Evolutionary conservation across 2,888 invertebrate genomes (phyloP).

Genomic region (Dolomedes plantarius): DNA sequence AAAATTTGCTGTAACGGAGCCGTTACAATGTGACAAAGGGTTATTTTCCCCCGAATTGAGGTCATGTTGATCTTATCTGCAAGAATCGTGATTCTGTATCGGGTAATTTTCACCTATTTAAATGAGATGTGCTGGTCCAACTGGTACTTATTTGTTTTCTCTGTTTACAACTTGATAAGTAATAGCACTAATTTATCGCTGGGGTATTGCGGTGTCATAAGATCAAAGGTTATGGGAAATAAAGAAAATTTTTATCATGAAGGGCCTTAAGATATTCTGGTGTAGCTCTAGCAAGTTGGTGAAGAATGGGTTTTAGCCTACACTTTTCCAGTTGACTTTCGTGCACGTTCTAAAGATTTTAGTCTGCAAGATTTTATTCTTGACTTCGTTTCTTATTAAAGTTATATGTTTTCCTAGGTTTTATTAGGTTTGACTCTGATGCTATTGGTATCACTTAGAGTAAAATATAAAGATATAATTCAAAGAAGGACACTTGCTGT

Average conservation of each 20-base stretch:
- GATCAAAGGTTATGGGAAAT: slow-evolving; percentile 47
- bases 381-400: too few species aligned
- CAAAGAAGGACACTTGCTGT: too few species aligned
- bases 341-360: too few species aligned
- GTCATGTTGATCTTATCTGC: slow-evolving; percentile 39
- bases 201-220: background rate
- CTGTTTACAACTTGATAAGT: slow-evolving; percentile 25
- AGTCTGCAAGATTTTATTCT: too few species aligned
- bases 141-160: slow-evolving; percentile 40
- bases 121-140: slow-evolving; percentile 41
- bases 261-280: too few species aligned
- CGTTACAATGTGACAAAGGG: slow-evolving; percentile 28
- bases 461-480: too few species aligned
- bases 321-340: too few species aligned
- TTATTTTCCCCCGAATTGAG: slow-evolving; percentile 36
- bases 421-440: too few species aligned
- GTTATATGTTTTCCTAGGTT: too few species aligned
- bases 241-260: slow-evolving; percentile 27
- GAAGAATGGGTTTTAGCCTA: too few species aligned
- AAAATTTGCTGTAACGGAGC: background rate
- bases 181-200: slow-evolving; percentile 36
- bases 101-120: slow-evolving; percentile 63
- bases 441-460: too few species aligned
- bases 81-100: slow-evolving; percentile 52
- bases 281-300: too few species aligned